Percentiles rank a stretch among this genome's conserved stretches.
phyloP scores from a whole-genome alignment of 2,888 invertebrate genomes.

The Aplocera efformata region DNA sequence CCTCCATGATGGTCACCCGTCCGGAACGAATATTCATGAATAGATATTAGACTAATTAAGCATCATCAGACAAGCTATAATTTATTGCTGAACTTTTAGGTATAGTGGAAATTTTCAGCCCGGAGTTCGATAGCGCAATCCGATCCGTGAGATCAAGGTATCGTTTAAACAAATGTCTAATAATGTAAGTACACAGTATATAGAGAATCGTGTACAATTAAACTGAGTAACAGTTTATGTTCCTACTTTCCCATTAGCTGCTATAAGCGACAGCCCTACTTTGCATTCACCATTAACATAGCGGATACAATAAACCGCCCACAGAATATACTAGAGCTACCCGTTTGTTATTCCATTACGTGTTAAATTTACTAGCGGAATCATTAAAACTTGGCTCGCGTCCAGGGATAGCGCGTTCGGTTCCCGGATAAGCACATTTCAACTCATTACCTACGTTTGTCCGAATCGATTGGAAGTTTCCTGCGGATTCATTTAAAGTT shows the following conservation, averaged over 20 bases:
- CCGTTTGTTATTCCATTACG: constrained; percentile 61
- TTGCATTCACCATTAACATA: constrained; percentile 8
- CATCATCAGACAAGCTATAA: no score
- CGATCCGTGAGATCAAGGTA: no score
- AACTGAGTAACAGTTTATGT: no score
- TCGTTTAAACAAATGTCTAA: neutral
- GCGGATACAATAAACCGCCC: constrained; percentile 18
- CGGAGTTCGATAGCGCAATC: no score
- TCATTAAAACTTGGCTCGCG: constrained; percentile 60
- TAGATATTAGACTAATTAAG: no score
- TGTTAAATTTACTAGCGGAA: constrained; percentile 56
- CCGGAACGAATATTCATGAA: no score
- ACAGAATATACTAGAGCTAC: constrained; percentile 34
- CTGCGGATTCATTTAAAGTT: constrained; percentile 39
- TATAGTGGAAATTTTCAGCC: no score
- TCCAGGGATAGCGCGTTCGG: constrained; percentile 41
- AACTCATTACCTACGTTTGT: constrained; percentile 42
- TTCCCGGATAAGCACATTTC: constrained; percentile 44
- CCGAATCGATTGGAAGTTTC: constrained; percentile 45
- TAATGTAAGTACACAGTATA: no score
- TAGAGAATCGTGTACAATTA: neutral
- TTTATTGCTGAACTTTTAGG: no score
- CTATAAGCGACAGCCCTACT: constrained; percentile 1
- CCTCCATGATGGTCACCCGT: no score
- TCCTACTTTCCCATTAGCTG: no score